phyloP scores from a whole-genome alignment of 2,113 vertebrate species.

The Thunnus maccoyii region DNA sequence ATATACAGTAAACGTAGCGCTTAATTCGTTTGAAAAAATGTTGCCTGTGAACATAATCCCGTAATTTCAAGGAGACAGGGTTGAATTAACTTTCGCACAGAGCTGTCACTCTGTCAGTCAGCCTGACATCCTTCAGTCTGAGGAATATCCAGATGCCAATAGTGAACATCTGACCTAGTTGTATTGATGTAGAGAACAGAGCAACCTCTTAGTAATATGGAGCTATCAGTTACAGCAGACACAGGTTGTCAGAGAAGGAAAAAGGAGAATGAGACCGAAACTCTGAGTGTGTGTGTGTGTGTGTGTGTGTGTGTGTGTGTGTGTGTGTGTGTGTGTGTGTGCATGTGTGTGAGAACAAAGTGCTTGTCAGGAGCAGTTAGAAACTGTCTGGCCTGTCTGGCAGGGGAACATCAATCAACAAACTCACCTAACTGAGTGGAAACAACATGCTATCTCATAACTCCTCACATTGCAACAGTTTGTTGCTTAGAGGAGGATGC shows the following conservation, averaged over 20 bases:
- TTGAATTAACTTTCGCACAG: background rate
- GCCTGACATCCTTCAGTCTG: conserved; percentile 31
- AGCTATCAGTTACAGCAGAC: conserved; percentile 56
- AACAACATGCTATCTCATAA: conserved; percentile 50
- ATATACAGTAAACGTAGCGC: too few relatives aligned
- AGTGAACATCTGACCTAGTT: conserved; percentile 57
- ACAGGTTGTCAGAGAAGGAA: conserved; percentile 40
- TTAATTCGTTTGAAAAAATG: too few relatives aligned
- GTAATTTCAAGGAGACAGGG: too few relatives aligned
- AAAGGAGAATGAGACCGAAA: conserved; percentile 12
- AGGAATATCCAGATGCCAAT: conserved; percentile 35
- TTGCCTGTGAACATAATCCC: background rate
- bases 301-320: too few relatives aligned
- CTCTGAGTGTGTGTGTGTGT: background rate
- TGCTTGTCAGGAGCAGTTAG: conserved; percentile 73
- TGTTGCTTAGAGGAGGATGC: background rate
- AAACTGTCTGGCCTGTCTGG: conserved; percentile 49
- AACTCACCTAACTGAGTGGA: conserved; percentile 50
- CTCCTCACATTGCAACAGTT: conserved; percentile 42
- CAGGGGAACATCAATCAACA: conserved; percentile 68
- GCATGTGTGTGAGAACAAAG: conserved; percentile 38
- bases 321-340: background rate
- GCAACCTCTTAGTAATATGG: conserved; percentile 35
- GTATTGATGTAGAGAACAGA: conserved; percentile 41
- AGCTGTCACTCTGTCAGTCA: conserved; percentile 57